Percentiles rank a stretch among this genome's conserved stretches.
phyloP scores from a whole-genome alignment of 2,113 vertebrate genomes.

The Chrysemys picta region DNA sequence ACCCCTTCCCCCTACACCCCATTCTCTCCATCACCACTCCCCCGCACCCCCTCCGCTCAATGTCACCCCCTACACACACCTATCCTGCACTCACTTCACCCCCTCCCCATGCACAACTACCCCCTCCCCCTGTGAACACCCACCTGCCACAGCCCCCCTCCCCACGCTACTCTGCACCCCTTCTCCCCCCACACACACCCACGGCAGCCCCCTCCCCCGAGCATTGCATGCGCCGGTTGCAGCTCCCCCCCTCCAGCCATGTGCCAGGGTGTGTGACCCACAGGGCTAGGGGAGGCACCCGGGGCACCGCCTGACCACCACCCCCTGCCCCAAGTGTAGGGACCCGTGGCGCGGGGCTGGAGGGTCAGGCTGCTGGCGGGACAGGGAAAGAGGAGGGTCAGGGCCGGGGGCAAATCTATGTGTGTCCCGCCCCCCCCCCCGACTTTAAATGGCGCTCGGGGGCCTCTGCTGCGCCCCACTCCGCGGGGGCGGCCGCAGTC shows the following conservation, averaged over 20 bases:
- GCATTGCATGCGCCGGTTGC: background rate
- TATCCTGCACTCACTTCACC: background rate
- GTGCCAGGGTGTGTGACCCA: no score
- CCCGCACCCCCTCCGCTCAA: background rate
- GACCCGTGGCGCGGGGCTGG: no score
- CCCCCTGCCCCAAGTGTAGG: no score
- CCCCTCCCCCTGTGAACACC: background rate
- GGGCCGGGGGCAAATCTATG: no score
- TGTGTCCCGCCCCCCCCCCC: no score
- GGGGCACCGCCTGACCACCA: no score
- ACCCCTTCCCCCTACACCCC: no score
- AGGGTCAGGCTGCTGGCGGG: no score
- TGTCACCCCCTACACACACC: background rate
- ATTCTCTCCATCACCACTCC: background rate
- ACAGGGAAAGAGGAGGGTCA: no score
- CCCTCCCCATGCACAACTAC: no score
- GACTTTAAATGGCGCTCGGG: background rate
- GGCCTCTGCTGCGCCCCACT: background rate
- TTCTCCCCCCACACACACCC: background rate
- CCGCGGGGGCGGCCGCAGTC: no score
- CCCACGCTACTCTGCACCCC: background rate
- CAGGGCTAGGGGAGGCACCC: no score
- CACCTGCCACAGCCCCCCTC: background rate
- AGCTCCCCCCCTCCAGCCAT: background rate
- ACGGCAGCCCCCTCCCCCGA: background rate